Evolutionary conservation across 2,797 vertebrate genomes (phyloP).

Genomic region (Channa striata): DNA sequence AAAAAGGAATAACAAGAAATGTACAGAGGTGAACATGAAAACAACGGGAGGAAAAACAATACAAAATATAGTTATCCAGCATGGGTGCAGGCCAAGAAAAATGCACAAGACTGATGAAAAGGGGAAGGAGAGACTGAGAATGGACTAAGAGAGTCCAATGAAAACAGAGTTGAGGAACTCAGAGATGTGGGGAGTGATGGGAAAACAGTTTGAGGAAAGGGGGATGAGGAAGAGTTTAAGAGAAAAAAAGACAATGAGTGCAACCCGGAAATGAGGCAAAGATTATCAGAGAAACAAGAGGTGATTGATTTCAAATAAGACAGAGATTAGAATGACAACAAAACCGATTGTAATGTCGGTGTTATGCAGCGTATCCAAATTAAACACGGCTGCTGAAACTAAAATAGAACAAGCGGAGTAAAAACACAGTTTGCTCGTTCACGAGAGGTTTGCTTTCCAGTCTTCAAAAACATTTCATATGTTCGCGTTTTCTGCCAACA

Average conservation of each 20-base stretch:
- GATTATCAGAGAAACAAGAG: neutral
- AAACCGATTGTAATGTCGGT: neutral
- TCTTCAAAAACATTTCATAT: constrained; percentile 4
- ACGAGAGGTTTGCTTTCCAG: neutral
- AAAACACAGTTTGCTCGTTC: neutral
- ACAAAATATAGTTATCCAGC: constrained; percentile 39
- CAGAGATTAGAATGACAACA: constrained; percentile 4
- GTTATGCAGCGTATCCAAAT: neutral
- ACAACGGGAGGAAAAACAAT: constrained; percentile 3
- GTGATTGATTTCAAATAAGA: constrained; percentile 16
- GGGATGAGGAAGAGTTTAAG: neutral
- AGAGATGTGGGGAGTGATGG: constrained; percentile 31
- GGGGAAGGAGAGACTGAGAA: constrained; percentile 37
- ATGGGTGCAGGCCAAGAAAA: constrained; percentile 62
- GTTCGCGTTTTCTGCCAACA: constrained; percentile 3
- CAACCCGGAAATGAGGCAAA: neutral
- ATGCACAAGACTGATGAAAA: constrained; percentile 57
- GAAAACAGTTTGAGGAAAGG: constrained; percentile 33
- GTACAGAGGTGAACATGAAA: constrained; percentile 4
- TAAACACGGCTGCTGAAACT: neutral
- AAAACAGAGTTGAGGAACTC: constrained; percentile 53
- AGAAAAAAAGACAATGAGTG: constrained; percentile 1
- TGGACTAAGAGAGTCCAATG: constrained; percentile 45
- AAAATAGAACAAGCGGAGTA: neutral
- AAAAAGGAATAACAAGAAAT: constrained; percentile 22